phyloP scores from a whole-genome alignment of 2,113 vertebrate genomes.

The Heterocephalus glaber region DNA sequence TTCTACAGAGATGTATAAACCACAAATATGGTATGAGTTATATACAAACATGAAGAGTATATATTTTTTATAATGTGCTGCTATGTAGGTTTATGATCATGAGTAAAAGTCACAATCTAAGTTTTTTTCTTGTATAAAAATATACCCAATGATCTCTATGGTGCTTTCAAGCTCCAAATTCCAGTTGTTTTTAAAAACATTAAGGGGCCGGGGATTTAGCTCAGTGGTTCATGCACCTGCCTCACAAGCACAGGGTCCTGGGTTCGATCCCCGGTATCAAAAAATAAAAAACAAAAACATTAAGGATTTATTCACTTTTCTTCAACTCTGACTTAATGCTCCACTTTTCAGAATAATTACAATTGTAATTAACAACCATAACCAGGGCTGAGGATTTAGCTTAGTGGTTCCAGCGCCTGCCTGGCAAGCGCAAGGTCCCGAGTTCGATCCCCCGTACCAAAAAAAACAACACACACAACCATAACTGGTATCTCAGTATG shows the following conservation, averaged over 20 bases:
- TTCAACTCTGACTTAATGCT: not conserved
- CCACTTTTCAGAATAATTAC: not conserved
- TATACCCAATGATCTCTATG: not conserved
- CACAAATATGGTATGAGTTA: not conserved
- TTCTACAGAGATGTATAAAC: not conserved
- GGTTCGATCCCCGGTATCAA: too few species aligned
- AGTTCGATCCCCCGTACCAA: too few species aligned
- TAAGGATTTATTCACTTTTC: not conserved
- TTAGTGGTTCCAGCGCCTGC: too few species aligned
- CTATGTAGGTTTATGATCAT: not conserved
- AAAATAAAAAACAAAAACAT: too few species aligned
- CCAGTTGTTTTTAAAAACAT: not conserved
- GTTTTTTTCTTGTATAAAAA: conserved; percentile 31
- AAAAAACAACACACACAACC: too few species aligned
- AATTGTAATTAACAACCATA: not conserved
- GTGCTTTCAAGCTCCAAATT: not conserved
- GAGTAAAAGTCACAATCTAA: not conserved
- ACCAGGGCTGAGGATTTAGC: too few species aligned
- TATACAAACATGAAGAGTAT: not conserved
- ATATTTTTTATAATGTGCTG: not conserved
- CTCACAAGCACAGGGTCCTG: too few species aligned
- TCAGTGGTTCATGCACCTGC: too few species aligned
- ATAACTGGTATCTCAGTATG: not conserved
- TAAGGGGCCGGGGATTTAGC: too few species aligned
- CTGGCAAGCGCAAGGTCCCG: too few species aligned